Evolutionary conservation across 2,113 vertebrate genomes (phyloP).

Genomic region (Lepus europaeus): DNA sequence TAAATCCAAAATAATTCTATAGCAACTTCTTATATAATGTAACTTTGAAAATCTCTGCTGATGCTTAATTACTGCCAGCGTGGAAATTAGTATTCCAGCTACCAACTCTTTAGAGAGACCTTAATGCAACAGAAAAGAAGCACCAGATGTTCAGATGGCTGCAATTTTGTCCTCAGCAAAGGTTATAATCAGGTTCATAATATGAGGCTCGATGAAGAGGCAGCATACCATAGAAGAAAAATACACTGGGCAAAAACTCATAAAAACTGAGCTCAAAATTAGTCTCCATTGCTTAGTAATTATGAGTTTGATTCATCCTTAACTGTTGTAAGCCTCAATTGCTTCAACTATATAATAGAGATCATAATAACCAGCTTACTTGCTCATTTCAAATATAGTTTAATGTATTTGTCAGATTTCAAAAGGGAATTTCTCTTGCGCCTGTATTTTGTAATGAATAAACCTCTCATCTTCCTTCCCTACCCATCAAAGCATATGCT

Average conservation of each 20-base stretch:
- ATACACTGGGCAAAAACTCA: constrained; percentile 51
- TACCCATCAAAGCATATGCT: not conserved
- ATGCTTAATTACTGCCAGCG: constrained; percentile 46
- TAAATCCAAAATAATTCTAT: not conserved
- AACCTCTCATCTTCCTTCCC: not conserved
- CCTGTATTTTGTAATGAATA: not conserved
- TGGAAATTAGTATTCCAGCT: constrained; percentile 61
- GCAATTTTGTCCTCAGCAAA: constrained; percentile 69
- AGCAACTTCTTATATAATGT: constrained; percentile 27
- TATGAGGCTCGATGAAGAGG: constrained; percentile 18
- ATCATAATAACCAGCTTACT: constrained; percentile 61
- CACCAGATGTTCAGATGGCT: constrained; percentile 67
- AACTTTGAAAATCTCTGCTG: constrained; percentile 24
- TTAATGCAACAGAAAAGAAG: constrained; percentile 32
- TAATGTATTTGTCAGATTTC: constrained; percentile 52
- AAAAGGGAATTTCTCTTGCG: constrained; percentile 7
- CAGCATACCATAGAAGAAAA: constrained; percentile 49
- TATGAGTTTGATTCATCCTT: constrained; percentile 63
- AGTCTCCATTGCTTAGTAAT: constrained; percentile 67
- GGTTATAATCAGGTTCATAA: constrained; percentile 70
- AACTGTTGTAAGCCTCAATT: constrained; percentile 5
- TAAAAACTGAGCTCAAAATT: constrained; percentile 67
- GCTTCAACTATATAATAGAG: not conserved
- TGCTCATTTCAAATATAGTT: constrained; percentile 45
- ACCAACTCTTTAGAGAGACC: constrained; percentile 47